Evolutionary conservation across 1,140 invertebrate genomes (phyloP).

Genomic region (Sycophaga agraensis): DNA sequence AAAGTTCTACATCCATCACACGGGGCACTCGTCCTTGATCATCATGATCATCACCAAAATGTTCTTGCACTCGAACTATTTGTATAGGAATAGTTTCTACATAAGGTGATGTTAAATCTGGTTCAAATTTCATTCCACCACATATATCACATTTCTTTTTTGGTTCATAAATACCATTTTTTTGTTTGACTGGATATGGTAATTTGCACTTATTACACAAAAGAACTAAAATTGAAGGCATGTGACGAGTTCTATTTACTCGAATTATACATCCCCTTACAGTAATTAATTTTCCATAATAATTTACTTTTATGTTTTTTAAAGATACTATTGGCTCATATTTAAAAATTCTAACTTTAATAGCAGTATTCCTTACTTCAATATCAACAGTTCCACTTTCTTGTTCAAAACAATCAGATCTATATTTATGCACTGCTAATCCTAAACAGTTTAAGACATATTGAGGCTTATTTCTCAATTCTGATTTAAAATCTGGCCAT

Average conservation of each 20-base stretch:
- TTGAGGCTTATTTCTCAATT: conserved; percentile 68
- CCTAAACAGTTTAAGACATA: conserved; percentile 68
- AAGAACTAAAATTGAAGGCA: conserved; percentile 80
- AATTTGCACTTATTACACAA: conserved; percentile 56
- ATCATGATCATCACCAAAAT: conserved; percentile 66
- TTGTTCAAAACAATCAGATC: conserved; percentile 3
- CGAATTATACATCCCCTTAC: conserved; percentile 85
- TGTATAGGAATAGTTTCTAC: conserved; percentile 78
- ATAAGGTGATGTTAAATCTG: conserved; percentile 67
- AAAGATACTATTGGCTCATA: conserved; percentile 68
- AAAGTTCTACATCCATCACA: conserved; percentile 84
- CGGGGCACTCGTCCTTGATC: conserved; percentile 78
- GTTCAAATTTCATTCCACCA: conserved; percentile 67
- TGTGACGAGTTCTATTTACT: conserved; percentile 73
- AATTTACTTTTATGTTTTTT: conserved; percentile 76
- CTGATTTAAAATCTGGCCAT: conserved; percentile 66
- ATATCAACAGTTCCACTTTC: conserved; percentile 23
- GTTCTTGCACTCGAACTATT: conserved; percentile 79
- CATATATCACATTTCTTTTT: conserved; percentile 69
- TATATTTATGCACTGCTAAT: conserved; percentile 72
- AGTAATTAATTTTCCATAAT: conserved; percentile 80
- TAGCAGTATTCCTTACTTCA: conserved; percentile 42
- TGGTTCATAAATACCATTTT: conserved; percentile 45
- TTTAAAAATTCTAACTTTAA: conserved; percentile 70
- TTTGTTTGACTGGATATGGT: conserved; percentile 41